Evolutionary conservation across 2,888 invertebrate genomes (phyloP).

Genomic region (Oeneis ivallda): DNA sequence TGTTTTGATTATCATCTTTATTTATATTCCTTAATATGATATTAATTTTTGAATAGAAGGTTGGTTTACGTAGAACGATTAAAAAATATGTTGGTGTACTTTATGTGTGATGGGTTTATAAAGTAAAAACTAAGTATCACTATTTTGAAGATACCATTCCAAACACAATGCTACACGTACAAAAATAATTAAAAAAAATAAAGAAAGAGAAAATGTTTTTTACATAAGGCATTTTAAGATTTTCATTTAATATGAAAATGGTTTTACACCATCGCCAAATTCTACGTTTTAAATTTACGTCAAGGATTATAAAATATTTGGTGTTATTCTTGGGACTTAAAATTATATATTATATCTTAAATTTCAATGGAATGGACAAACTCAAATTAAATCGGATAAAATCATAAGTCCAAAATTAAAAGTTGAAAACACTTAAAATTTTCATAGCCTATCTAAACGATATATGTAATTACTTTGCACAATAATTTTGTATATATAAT

Average conservation of each 20-base stretch:
- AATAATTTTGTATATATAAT: constrained; percentile 64
- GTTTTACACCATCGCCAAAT: constrained; percentile 46
- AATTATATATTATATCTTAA: constrained; percentile 57
- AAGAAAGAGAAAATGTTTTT: constrained; percentile 37
- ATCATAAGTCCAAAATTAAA: constrained; percentile 42
- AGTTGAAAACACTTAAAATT: constrained; percentile 49
- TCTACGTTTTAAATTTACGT: constrained; percentile 51
- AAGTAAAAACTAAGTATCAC: constrained; percentile 16
- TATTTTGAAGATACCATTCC: constrained; percentile 47
- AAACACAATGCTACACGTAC: constrained; percentile 50
- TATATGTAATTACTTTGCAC: constrained; percentile 57
- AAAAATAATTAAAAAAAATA: constrained; percentile 40
- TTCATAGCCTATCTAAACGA: constrained; percentile 72
- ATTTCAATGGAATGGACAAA: constrained; percentile 53
- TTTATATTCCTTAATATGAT: constrained; percentile 22
- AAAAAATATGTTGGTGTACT: background rate
- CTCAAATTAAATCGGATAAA: constrained; percentile 37
- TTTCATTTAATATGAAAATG: constrained; percentile 43
- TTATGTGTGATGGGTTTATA: constrained; percentile 10
- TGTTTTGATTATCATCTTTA: constrained; percentile 14
- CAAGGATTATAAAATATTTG: constrained; percentile 60
- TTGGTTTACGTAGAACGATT: background rate
- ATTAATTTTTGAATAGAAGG: constrained; percentile 14
- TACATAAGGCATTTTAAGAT: constrained; percentile 50
- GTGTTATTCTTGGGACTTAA: constrained; percentile 70